A percentile compares a stretch with the other conserved stretches of the same genome.
These are phyloP conservation scores for Macropus fuliginosus DNA, from an alignment of 2,797 vertebrate species.

Conservation along the genomic window DNA sequence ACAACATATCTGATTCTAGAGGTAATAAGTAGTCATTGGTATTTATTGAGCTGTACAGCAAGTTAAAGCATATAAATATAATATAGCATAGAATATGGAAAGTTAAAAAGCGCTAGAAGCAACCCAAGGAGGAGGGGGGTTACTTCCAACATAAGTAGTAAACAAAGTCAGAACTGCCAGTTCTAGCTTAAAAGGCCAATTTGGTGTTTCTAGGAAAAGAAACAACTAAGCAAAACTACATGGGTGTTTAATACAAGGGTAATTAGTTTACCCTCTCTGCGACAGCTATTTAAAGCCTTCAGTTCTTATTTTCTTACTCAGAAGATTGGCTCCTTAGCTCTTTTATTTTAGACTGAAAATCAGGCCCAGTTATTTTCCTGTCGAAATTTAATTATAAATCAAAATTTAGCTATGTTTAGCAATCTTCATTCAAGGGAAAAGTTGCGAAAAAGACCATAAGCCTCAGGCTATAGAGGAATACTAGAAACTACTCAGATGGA, in stretches of 20 bases:
- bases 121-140: not conserved
- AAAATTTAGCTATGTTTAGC: conserved; percentile 24
- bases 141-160: not conserved
- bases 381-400: conserved; percentile 35
- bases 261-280: conserved; percentile 15
- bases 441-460: conserved; percentile 1
- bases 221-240: conserved; percentile 13
- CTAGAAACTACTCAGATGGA: not conserved
- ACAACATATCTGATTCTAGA: not conserved
- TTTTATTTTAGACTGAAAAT: conserved; percentile 39
- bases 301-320: conserved; percentile 35
- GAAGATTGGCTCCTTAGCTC: conserved; percentile 7
- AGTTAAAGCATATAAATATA: not conserved
- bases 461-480: not conserved
- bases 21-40: not conserved
- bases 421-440: conserved; percentile 24
- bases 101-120: not conserved
- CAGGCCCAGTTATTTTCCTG: conserved; percentile 11
- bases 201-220: not conserved
- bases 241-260: not conserved
- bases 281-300: conserved; percentile 5
- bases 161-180: conserved; percentile 13
- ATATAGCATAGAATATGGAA: not conserved
- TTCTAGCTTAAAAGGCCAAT: conserved; percentile 45
- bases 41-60: not conserved